Percentiles rank a stretch among this genome's conserved stretches.
Conservation (phyloP, 2,888 invertebrate genomes). For the Eurois occulta region DNA sequence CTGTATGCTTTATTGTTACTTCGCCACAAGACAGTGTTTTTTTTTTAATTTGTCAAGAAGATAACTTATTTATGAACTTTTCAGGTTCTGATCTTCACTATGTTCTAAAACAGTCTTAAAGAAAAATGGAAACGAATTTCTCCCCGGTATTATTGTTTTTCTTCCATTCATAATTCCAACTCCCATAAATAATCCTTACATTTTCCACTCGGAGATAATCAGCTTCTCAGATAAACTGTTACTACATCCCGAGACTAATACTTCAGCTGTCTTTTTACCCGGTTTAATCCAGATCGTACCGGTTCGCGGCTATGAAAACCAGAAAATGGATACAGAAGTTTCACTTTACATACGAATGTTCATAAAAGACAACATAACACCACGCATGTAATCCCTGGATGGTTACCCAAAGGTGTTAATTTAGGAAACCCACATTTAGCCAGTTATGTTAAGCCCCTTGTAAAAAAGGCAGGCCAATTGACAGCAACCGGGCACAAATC, state of each 20-base stretch:
- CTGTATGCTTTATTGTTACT: background rate
- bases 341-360: background rate
- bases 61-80: too few species aligned
- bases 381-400: background rate
- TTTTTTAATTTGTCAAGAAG: background rate
- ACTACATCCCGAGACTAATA: slow-evolving; percentile 45
- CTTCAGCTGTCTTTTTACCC: slow-evolving; percentile 58
- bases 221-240: slow-evolving; percentile 45
- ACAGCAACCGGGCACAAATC: background rate
- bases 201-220: slow-evolving; percentile 18
- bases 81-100: too few species aligned
- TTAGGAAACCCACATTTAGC: background rate
- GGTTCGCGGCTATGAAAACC: slow-evolving; percentile 9
- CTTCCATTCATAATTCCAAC: background rate
- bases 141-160: background rate
- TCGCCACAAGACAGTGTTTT: background rate
- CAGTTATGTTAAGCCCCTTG: background rate
- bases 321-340: slow-evolving; percentile 13
- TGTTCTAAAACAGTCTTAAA: background rate
- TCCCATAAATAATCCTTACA: slow-evolving; percentile 10
- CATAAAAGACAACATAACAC: background rate
- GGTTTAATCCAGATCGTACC: slow-evolving; percentile 51
- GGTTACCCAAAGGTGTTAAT: too few species aligned
- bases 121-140: background rate
- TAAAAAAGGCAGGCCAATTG: background rate